Conservation (phyloP, 2,888 invertebrate species). For the Alcis repandata region DNA sequence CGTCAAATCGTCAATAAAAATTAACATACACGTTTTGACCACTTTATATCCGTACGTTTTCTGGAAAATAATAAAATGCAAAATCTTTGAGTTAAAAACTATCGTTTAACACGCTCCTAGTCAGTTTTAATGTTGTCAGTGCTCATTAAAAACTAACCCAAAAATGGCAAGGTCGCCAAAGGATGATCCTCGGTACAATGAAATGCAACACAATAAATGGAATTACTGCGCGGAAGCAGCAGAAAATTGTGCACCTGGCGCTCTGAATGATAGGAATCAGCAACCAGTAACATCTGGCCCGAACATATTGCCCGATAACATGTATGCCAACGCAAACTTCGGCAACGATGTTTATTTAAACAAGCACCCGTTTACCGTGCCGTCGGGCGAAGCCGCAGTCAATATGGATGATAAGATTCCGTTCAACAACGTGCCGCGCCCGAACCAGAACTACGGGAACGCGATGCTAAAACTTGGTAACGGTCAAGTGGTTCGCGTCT, state of each 20-base stretch:
- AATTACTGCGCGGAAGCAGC: slow-evolving; percentile 76
- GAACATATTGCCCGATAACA: slow-evolving; percentile 69
- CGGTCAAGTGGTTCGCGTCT: slow-evolving; percentile 77
- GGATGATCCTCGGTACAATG: slow-evolving; percentile 81
- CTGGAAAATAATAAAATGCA: slow-evolving; percentile 67
- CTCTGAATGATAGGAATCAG: slow-evolving; percentile 70
- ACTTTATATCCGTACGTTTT: slow-evolving; percentile 58
- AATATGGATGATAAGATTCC: slow-evolving; percentile 72
- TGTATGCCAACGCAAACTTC: slow-evolving; percentile 71
- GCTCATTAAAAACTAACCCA: slow-evolving; percentile 66
- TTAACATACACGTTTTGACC: slow-evolving; percentile 72
- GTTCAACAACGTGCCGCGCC: slow-evolving; percentile 65
- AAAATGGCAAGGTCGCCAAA: slow-evolving; percentile 85
- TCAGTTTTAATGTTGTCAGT: slow-evolving; percentile 58
- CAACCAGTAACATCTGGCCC: slow-evolving; percentile 64
- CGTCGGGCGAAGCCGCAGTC: slow-evolving; percentile 63
- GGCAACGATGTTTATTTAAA: slow-evolving; percentile 75
- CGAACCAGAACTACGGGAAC: slow-evolving; percentile 76
- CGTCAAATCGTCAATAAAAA: slow-evolving; percentile 74
- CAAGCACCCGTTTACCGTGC: slow-evolving; percentile 72
- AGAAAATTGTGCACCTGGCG: slow-evolving; percentile 73
- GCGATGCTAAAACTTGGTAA: slow-evolving; percentile 81
- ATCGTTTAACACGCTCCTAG: slow-evolving; percentile 50
- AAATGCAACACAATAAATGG: slow-evolving; percentile 80
- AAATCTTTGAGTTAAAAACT: slow-evolving; percentile 69